phyloP scores from a whole-genome alignment of 2,888 invertebrate species.

The Chrysomela aeneicollis region DNA sequence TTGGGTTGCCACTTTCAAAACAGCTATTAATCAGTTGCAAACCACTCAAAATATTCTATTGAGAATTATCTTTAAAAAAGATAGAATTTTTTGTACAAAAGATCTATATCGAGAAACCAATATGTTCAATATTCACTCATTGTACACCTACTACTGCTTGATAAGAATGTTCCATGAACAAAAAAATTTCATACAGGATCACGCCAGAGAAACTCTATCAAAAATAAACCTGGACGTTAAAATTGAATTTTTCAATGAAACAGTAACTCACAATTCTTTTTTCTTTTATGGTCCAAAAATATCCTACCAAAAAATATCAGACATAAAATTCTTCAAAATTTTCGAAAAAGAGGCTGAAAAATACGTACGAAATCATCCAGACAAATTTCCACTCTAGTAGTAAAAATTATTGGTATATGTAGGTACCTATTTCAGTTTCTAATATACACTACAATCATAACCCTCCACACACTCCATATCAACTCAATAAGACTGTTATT shows the following conservation, averaged over 20 bases:
- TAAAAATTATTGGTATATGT: no score
- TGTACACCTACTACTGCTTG: not conserved
- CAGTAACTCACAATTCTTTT: not conserved
- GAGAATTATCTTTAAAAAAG: not conserved
- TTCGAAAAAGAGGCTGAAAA: not conserved
- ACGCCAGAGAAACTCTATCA: slow-evolving; percentile 1
- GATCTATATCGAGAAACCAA: not conserved
- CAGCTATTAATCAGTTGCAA: not conserved
- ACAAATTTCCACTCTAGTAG: not conserved
- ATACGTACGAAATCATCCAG: not conserved
- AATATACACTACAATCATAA: no score
- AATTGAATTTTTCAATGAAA: not conserved
- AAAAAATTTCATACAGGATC: not conserved
- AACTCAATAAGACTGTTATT: no score
- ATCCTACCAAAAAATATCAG: not conserved
- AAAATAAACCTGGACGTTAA: not conserved
- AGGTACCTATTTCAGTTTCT: no score
- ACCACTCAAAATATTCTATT: not conserved
- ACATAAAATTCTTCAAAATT: not conserved
- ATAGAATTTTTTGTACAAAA: not conserved
- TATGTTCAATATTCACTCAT: not conserved
- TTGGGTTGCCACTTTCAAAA: not conserved
- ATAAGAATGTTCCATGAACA: not conserved
- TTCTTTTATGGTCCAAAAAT: not conserved
- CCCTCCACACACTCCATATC: no score